Conservation (phyloP, 2,797 vertebrate species). For the Todus mexicanus region DNA sequence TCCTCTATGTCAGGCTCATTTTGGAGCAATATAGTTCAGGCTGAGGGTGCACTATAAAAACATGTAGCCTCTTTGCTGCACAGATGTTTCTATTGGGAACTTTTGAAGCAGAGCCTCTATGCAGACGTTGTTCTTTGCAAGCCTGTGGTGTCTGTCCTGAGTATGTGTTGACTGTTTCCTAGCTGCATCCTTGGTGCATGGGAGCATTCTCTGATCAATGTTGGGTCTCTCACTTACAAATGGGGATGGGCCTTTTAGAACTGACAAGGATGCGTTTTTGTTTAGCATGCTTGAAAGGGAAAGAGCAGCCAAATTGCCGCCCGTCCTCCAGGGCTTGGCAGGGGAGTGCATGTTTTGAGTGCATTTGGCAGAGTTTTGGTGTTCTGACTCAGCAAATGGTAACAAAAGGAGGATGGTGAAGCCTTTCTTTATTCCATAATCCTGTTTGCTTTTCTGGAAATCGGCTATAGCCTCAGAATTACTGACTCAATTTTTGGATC, state of each 20-base stretch:
- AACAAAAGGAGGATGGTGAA: constrained; percentile 67
- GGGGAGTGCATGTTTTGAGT: constrained; percentile 35
- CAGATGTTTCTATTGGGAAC: background rate
- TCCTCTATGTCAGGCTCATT: background rate
- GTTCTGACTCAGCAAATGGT: constrained; percentile 74
- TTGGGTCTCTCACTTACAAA: background rate
- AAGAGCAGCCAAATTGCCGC: background rate
- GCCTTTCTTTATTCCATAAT: constrained; percentile 88
- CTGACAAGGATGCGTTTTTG: background rate
- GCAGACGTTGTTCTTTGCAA: background rate
- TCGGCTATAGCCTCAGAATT: constrained; percentile 87
- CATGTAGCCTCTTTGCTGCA: background rate
- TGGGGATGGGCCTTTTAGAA: background rate
- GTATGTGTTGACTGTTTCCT: accelerated
- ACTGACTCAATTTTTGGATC: constrained; percentile 98
- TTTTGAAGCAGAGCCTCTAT: background rate
- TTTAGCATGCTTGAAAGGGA: background rate
- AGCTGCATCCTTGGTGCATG: background rate
- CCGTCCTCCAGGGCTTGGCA: background rate
- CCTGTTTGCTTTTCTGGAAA: constrained; percentile 92
- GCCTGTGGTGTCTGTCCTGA: background rate
- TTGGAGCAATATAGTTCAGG: background rate
- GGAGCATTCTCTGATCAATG: background rate
- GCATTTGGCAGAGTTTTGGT: constrained; percentile 68
- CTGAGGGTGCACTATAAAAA: background rate